These are phyloP conservation scores for Channallabes apus DNA, from an alignment of 2,797 vertebrate species.

Conservation along the genomic window DNA sequence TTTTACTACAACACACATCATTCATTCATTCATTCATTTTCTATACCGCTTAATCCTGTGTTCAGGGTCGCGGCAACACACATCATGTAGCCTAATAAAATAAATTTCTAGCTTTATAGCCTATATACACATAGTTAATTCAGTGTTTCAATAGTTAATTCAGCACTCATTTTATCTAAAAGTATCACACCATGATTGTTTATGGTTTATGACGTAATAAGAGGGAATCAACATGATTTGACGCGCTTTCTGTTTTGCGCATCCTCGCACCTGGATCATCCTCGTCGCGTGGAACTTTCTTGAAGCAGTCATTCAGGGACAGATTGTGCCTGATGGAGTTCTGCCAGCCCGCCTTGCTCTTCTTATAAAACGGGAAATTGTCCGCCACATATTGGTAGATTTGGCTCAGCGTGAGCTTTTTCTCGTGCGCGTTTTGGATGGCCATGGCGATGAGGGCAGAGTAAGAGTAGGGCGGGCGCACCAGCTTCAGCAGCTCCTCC, in stretches of 20 bases:
- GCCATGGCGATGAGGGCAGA: constrained; percentile 98
- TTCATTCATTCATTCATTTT: too few species aligned
- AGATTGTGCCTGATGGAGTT: constrained; percentile 95
- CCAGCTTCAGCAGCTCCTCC: constrained; percentile 93
- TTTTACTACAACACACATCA: not conserved
- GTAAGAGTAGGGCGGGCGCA: constrained; percentile 96
- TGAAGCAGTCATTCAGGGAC: constrained; percentile 93
- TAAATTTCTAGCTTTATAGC: not conserved
- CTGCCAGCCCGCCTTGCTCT: constrained; percentile 97
- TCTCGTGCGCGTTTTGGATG: constrained; percentile 93
- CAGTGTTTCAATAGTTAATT: too few species aligned
- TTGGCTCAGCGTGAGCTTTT: constrained; percentile 92
- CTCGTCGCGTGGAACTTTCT: constrained; percentile 94
- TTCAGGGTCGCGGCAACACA: too few species aligned
- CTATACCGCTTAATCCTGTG: too few species aligned
- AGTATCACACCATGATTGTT: not conserved
- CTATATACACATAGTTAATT: too few species aligned
- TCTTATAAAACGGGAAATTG: constrained; percentile 96
- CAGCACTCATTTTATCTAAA: not conserved
- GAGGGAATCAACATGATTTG: not conserved
- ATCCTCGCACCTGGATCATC: constrained; percentile 88
- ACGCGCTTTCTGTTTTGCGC: not conserved
- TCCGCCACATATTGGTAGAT: constrained; percentile 97
- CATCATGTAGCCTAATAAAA: not conserved
- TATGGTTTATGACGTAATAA: not conserved